Evolutionary conservation across 1,140 invertebrate species (phyloP), one percentile per base, ranked within the genome.

Genomic region (Mamestra configurata): DNA sequence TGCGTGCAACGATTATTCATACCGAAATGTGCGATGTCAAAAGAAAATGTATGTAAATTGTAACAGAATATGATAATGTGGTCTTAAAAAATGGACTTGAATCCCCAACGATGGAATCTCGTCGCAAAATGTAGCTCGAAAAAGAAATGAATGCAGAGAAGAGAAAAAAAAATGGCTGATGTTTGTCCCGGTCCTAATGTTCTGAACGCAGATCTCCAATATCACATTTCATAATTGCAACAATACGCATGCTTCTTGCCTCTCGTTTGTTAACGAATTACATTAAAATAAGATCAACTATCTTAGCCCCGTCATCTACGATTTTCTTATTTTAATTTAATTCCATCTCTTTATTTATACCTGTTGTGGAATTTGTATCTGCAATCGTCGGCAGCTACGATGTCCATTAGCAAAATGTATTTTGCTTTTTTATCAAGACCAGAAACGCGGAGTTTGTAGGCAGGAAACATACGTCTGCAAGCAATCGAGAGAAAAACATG

Each of bases 301-400:
- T 84, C 73, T 72, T 75, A 81, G 79, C 73, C 79, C 84, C 77
- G 79, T 80, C 78, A 83, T 76, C 82, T 84, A 87, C 77, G 31
- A 85, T 84, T 80, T 84, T 88, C 90, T 94, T 94, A 94, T 94
- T 94, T 93, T 93, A 93, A 95, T 93, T 92, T 93, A 92, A 94
- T 93, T 92, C 90, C 89, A 87, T 83, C 85, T 88, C 85, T 88
- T 89, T 88, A 90, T 92, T 92, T 91, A 92, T 95, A 98, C 97
- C 97, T 98, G 97, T 98, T 98, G 96, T 98, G 98, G 96, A 98
- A 99, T 96, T 98, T 98, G 97, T 98, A 98, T 96, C 98, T 97
- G 96, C 97, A 98, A 96, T 98, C 98, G 96, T 98, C 98, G 82
- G 98, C 97, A 89, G 98, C 97, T 90, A 98, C 98, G 96, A 98